Conservation (phyloP, 2,797 vertebrate species). For the Todus mexicanus region DNA sequence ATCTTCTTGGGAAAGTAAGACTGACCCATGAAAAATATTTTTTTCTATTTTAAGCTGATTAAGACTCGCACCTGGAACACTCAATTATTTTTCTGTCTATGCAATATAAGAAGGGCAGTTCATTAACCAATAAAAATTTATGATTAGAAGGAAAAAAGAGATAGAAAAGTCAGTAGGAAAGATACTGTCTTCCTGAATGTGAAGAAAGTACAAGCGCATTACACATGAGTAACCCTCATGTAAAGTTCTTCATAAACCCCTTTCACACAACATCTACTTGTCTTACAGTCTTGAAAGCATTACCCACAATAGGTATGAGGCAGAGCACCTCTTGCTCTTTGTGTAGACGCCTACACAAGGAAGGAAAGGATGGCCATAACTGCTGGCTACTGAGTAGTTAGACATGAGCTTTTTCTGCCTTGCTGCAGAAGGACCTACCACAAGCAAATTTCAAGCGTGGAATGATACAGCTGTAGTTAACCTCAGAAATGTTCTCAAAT, state of each 20-base stretch:
- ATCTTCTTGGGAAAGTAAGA: neutral
- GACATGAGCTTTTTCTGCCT: neutral
- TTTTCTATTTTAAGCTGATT: conserved; percentile 45
- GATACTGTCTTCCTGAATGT: neutral
- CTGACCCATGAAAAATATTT: neutral
- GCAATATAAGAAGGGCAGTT: neutral
- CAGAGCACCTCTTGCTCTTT: neutral
- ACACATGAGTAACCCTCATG: neutral
- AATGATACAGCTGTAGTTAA: neutral
- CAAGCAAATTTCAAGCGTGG: neutral
- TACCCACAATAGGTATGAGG: neutral
- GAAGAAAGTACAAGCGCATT: neutral
- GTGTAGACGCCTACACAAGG: too few species aligned
- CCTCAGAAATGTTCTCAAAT: neutral
- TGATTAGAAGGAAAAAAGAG: neutral
- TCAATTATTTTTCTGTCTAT: neutral
- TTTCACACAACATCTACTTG: neutral
- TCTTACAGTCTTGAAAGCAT: neutral
- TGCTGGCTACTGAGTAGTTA: neutral
- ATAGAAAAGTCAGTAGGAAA: neutral
- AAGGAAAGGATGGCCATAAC: neutral
- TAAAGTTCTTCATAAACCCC: neutral
- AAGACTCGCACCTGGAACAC: neutral
- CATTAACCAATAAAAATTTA: neutral
- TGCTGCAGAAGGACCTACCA: neutral